Conservation (phyloP, 2,888 invertebrate genomes). For the Tolmerus cingulatus region DNA sequence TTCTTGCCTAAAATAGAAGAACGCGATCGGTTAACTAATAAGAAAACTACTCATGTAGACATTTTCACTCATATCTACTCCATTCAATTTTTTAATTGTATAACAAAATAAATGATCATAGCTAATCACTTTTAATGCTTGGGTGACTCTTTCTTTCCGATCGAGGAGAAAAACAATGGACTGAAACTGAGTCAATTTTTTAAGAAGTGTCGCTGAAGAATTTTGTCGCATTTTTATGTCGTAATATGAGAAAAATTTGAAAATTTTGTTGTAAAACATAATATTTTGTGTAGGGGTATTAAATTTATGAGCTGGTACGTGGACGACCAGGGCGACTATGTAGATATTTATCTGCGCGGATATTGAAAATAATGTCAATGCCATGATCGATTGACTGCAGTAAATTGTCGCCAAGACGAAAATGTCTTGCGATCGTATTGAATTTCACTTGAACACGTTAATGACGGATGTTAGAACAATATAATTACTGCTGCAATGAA, state of each 20-base stretch:
- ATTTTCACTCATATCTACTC: background rate
- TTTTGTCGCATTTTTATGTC: background rate
- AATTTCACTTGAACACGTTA: background rate
- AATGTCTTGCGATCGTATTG: background rate
- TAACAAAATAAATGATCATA: background rate
- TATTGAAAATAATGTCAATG: slow-evolving; percentile 19
- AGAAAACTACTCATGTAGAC: background rate
- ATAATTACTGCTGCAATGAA: slow-evolving; percentile 17
- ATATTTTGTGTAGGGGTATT: background rate
- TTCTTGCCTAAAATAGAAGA: slow-evolving; percentile 8
- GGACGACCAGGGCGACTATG: background rate
- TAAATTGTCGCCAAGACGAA: slow-evolving; percentile 1
- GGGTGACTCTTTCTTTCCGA: background rate
- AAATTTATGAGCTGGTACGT: background rate
- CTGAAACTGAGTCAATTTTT: background rate
- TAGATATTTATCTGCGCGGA: slow-evolving; percentile 2
- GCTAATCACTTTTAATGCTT: slow-evolving; percentile 2
- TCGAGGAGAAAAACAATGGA: background rate
- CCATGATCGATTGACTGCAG: background rate
- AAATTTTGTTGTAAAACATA: background rate
- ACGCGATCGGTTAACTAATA: slow-evolving; percentile 1
- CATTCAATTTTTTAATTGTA: background rate
- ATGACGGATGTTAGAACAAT: slow-evolving; percentile 30
- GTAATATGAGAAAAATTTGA: background rate
- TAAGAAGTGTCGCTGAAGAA: background rate